Percentiles rank a stretch among this genome's conserved stretches.
These are phyloP conservation scores for Tipula lateralis DNA, from an alignment of 2,888 invertebrate species.

Conservation along the genomic window DNA sequence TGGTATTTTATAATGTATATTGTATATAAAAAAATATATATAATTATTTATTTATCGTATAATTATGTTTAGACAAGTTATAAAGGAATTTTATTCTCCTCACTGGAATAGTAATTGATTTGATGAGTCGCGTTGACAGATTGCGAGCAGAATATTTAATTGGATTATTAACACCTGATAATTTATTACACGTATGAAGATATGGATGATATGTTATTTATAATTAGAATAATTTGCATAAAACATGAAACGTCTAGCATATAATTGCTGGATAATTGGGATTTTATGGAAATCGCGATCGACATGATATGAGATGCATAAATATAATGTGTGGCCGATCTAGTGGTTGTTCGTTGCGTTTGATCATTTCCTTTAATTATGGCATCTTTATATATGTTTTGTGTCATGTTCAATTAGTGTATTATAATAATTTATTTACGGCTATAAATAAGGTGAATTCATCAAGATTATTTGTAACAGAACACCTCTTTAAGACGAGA, in stretches of 20 bases:
- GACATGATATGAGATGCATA: background rate
- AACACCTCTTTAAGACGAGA: too few species aligned
- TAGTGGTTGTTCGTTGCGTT: too few species aligned
- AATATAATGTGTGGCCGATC: background rate
- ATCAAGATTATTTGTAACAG: too few species aligned
- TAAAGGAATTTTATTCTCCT: background rate
- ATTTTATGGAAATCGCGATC: background rate
- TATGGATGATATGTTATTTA: background rate
- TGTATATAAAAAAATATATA: background rate
- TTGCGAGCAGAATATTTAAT: background rate
- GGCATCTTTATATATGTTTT: too few species aligned
- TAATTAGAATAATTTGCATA: background rate
- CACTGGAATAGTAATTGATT: background rate
- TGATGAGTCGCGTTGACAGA: background rate
- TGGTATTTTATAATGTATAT: background rate
- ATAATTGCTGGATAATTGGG: background rate
- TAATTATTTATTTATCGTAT: background rate
- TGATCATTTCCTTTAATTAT: too few species aligned
- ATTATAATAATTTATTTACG: too few species aligned
- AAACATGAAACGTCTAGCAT: background rate
- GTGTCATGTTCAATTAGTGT: too few species aligned
- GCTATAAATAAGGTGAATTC: too few species aligned
- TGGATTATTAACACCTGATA: conserved; percentile 4
- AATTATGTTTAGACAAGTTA: background rate
- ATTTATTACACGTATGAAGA: background rate